phyloP scores from a whole-genome alignment of 2,113 vertebrate species.

The Thunnus thynnus region DNA sequence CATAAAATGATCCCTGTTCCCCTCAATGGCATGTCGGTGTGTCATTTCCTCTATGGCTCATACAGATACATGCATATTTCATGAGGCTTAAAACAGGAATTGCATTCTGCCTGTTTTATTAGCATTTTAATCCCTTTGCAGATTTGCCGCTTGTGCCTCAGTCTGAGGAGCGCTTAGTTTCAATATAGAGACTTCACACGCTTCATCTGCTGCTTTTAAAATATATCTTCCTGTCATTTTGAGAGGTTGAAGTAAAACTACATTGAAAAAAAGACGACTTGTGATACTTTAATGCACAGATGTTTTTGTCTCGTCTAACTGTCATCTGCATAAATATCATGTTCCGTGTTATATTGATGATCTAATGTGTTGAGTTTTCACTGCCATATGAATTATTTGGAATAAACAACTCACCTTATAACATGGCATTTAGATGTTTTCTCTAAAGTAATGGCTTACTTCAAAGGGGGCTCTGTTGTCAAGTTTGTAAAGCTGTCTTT shows the following conservation, averaged over 20 bases:
- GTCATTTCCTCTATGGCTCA: conserved; percentile 62
- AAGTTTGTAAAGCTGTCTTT: conserved; percentile 75
- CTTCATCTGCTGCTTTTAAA: conserved; percentile 58
- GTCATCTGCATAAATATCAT: conserved; percentile 7
- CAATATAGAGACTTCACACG: conserved; percentile 60
- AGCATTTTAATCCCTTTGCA: conserved; percentile 83
- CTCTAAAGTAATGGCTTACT: conserved; percentile 67
- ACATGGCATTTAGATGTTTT: conserved; percentile 58
- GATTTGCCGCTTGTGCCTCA: conserved; percentile 56
- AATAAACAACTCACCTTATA: conserved; percentile 70
- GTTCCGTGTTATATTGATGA: not conserved
- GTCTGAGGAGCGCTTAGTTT: conserved; percentile 50
- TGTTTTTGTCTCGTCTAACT: conserved; percentile 8
- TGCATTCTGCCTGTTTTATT: conserved; percentile 81
- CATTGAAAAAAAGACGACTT: not conserved
- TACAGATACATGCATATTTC: conserved; percentile 80
- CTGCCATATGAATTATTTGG: conserved; percentile 62
- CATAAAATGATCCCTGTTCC: conserved; percentile 66
- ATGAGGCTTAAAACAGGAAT: conserved; percentile 80
- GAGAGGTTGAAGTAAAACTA: conserved; percentile 40
- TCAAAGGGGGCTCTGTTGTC: conserved; percentile 76
- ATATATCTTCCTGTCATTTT: conserved; percentile 39
- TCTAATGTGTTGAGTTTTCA: conserved; percentile 36
- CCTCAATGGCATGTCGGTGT: conserved; percentile 47
- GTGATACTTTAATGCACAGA: conserved; percentile 7